Conservation (phyloP, 2,797 vertebrate genomes). For the Natrix natrix region DNA sequence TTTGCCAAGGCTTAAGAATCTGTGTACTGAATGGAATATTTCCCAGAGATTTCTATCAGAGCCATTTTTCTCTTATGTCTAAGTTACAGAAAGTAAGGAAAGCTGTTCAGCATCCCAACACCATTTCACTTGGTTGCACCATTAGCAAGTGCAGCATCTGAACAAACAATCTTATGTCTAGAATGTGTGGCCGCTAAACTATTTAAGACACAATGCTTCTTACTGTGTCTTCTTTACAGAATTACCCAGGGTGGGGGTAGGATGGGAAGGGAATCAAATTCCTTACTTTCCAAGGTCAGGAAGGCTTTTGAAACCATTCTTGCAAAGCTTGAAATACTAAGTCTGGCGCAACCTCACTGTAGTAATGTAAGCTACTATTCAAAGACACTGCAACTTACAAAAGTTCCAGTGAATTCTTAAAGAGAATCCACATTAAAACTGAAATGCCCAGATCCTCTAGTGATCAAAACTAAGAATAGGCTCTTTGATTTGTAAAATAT, state of each 20-base stretch:
- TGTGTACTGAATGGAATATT: neutral
- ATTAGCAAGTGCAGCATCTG: neutral
- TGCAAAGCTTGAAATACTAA: neutral
- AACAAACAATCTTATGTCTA: neutral
- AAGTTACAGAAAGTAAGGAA: neutral
- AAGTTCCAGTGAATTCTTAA: constrained; percentile 6
- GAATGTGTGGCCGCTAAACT: neutral
- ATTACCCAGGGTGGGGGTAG: neutral
- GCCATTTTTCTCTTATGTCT: neutral
- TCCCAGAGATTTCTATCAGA: neutral
- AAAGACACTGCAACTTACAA: neutral
- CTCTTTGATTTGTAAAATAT: neutral
- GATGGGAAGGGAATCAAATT: neutral
- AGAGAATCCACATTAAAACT: neutral
- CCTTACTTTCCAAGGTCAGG: neutral
- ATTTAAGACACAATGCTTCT: neutral
- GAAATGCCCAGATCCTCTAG: neutral
- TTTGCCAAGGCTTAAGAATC: neutral
- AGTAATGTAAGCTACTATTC: constrained; percentile 4
- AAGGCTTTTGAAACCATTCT: neutral
- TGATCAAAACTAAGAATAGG: neutral
- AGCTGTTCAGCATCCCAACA: neutral
- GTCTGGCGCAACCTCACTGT: neutral
- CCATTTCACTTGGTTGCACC: neutral
- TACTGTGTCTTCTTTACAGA: neutral